These are phyloP conservation scores for Prunella fulvescens DNA, from an alignment of 2,113 vertebrate genomes.

Conservation along the genomic window DNA sequence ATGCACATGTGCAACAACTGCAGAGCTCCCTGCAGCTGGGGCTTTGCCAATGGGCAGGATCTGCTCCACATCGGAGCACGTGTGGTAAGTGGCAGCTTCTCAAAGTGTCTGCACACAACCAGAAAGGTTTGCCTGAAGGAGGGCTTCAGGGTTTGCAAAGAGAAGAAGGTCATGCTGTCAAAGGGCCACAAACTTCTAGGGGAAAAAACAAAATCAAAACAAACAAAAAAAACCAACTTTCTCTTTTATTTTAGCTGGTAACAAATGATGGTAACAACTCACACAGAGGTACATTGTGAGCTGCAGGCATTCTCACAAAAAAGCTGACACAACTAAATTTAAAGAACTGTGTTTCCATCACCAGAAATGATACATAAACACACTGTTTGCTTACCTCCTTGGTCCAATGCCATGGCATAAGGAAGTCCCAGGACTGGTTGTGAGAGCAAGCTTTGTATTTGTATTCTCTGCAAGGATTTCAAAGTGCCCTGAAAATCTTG, in stretches of 20 bases:
- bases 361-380: neutral
- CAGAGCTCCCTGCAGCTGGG: neutral
- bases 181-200: neutral
- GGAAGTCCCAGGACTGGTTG: neutral
- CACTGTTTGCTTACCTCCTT: neutral
- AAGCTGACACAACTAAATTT: neutral
- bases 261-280: neutral
- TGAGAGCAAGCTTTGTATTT: neutral
- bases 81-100: neutral
- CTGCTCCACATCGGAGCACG: neutral
- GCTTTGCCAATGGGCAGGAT: neutral
- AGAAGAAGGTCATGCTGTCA: neutral
- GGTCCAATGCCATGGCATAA: fast-evolving
- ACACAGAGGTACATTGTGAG: neutral
- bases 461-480: neutral
- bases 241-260: neutral
- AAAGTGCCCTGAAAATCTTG: neutral
- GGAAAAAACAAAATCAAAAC: too few relatives aligned
- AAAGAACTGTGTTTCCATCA: neutral
- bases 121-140: neutral
- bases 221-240: neutral
- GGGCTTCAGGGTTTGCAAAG: neutral
- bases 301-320: neutral
- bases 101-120: neutral
- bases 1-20: too few relatives aligned